Conservation (phyloP, 2,888 invertebrate species). For the Thymelicus lineola region DNA sequence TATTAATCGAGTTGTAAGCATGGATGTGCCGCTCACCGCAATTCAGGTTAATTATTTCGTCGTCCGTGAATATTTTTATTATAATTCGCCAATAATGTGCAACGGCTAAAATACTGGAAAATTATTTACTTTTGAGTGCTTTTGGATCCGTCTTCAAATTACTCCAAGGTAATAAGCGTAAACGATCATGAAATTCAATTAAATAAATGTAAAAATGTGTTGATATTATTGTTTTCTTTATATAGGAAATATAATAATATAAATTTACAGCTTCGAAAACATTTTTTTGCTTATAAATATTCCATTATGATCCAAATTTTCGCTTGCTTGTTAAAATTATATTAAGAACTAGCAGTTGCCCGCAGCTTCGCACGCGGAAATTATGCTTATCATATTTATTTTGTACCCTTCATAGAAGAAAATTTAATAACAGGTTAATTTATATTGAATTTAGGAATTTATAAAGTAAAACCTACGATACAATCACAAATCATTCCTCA, state of each 20-base stretch:
- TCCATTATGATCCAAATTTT: too few relatives aligned
- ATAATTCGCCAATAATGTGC: conserved; percentile 35
- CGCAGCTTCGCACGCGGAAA: too few relatives aligned
- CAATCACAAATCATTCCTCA: too few relatives aligned
- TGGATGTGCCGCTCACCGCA: conserved; percentile 43
- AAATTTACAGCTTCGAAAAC: background rate
- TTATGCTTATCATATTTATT: too few relatives aligned
- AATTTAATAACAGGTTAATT: too few relatives aligned
- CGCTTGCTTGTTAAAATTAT: too few relatives aligned
- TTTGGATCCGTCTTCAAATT: conserved; percentile 19
- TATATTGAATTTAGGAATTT: too few relatives aligned
- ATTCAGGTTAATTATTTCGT: conserved; percentile 53
- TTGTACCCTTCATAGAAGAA: too few relatives aligned
- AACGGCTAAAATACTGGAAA: conserved; percentile 16
- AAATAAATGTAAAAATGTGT: conserved; percentile 25
- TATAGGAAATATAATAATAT: conserved; percentile 1
- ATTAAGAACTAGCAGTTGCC: too few relatives aligned
- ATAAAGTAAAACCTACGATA: too few relatives aligned
- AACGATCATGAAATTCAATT: conserved; percentile 21
- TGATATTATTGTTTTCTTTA: conserved; percentile 16
- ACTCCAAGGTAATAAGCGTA: conserved; percentile 24
- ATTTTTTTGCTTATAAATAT: too few relatives aligned
- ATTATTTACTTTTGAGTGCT: conserved; percentile 17
- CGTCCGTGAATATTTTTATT: conserved; percentile 43
- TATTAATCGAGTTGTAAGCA: conserved; percentile 41